Evolutionary conservation across 2,797 vertebrate genomes (phyloP), one percentile per base, ranked within the genome.

Genomic region (Coregonus ussuriensis): DNA sequence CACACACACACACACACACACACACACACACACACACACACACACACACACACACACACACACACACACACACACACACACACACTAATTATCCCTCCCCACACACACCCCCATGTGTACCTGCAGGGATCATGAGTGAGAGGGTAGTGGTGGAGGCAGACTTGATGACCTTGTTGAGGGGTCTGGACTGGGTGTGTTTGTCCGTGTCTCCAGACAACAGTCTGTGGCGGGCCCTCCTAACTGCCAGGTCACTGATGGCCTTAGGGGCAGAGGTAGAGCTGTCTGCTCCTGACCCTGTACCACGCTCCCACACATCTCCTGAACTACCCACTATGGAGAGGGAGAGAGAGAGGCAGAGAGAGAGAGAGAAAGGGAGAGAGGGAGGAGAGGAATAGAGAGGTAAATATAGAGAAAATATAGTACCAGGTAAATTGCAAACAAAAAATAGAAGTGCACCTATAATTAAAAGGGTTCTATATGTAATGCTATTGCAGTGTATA

Each of bases 101-200:
- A 47, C 41, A 47, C 41, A 47, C 41, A 73, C 31, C 1, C 53
- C 14, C 71, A 18, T 47, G 41, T 18, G 90, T 89, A 99, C 98
- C 97, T 89, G 97, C 89, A 71, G 98, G 98, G 89, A 99, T 98
- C 94, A 99, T 96, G 77, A 99, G 96, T 0, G 98, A 99, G 84
- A 99, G 95, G 9, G 97, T 94, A 35, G 97, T 99, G 78, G 97
- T 97, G 0, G 98, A 99, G 54, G 98, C 98, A 0, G 98, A 99
- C 92, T 98, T 99, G 94, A 99, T 99, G 92, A 99, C 97, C 94
- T 99, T 99, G 94, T 95, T 97, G 88, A 97, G 91, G 33, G 97
- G 96, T 53, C 96, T 93, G 53, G 96, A 89, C 53, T 71, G 81
- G 0, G 93, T 75, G 70, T 95, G 96, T 87, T 98, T 98, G 84